Evolutionary conservation across 2,113 vertebrate species (phyloP).

Genomic region (Sturnira hondurensis): DNA sequence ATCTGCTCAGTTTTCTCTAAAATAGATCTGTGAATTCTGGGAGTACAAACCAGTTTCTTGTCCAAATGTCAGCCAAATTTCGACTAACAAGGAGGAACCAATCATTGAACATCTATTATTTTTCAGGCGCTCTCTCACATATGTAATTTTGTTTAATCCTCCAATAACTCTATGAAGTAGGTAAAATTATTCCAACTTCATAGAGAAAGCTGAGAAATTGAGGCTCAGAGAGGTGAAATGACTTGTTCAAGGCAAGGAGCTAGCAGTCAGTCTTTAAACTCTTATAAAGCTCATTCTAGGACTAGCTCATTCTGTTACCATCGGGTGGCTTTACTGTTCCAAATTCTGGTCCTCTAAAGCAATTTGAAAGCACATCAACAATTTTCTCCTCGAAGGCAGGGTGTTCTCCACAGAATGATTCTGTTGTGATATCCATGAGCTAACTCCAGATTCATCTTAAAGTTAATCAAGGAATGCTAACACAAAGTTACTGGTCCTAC

Average conservation of each 20-base stretch:
- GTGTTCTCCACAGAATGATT: slow-evolving; percentile 32
- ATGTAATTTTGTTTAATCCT: neutral
- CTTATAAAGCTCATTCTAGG: neutral
- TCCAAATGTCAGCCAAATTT: neutral
- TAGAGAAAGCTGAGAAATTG: neutral
- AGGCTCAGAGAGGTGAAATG: neutral
- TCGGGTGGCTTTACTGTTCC: neutral
- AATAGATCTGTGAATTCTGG: neutral
- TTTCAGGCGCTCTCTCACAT: neutral
- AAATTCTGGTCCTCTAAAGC: neutral
- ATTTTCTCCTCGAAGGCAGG: neutral
- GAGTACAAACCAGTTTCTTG: neutral
- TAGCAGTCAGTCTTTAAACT: neutral
- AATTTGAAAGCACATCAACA: neutral
- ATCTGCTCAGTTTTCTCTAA: neutral
- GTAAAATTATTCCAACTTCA: neutral
- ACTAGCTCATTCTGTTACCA: neutral
- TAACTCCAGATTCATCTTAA: slow-evolving; percentile 25
- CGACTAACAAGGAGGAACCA: neutral
- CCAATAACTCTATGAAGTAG: neutral
- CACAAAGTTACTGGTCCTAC: neutral
- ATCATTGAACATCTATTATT: neutral
- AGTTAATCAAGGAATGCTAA: neutral
- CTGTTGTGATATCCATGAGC: neutral
- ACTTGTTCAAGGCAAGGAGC: neutral